These are phyloP conservation scores for Gonioctena quinquepunctata DNA, from an alignment of 1,140 invertebrate species.

Conservation along the genomic window DNA sequence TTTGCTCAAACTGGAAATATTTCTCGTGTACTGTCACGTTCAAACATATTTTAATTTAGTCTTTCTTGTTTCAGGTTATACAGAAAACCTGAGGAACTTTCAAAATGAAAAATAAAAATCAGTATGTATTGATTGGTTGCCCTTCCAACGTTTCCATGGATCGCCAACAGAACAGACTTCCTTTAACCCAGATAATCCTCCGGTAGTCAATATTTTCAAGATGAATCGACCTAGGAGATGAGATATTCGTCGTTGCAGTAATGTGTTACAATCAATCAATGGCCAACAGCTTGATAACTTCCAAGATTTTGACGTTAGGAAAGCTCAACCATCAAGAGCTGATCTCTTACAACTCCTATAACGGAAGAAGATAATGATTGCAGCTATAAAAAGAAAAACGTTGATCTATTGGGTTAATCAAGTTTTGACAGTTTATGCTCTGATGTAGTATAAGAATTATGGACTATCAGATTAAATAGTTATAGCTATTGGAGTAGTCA, in stretches of 20 bases:
- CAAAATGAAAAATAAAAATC: too few species aligned
- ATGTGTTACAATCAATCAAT: slow-evolving; percentile 8
- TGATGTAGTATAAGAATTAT: not conserved
- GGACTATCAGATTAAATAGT: not conserved
- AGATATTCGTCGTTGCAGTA: not conserved
- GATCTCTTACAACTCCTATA: not conserved
- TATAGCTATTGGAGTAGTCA: not conserved
- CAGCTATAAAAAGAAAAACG: slow-evolving; percentile 8
- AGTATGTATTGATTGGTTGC: too few species aligned
- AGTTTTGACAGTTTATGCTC: not conserved
- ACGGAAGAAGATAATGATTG: slow-evolving; percentile 3
- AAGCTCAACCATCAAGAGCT: slow-evolving; percentile 2
- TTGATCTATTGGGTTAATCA: slow-evolving; percentile 11
- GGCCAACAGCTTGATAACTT: slow-evolving; percentile 15
- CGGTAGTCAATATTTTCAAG: slow-evolving; percentile 6
- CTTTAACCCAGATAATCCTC: not conserved
- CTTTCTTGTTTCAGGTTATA: too few species aligned
- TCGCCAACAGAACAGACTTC: not conserved
- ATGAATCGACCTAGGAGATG: not conserved
- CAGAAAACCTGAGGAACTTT: too few species aligned
- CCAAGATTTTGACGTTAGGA: not conserved
- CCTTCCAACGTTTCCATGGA: too few species aligned
- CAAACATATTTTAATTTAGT: too few species aligned
- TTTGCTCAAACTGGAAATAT: too few species aligned
- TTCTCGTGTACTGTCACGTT: too few species aligned